Conservation (phyloP, 2,888 invertebrate species). For the Drosophila setosimentum region DNA sequence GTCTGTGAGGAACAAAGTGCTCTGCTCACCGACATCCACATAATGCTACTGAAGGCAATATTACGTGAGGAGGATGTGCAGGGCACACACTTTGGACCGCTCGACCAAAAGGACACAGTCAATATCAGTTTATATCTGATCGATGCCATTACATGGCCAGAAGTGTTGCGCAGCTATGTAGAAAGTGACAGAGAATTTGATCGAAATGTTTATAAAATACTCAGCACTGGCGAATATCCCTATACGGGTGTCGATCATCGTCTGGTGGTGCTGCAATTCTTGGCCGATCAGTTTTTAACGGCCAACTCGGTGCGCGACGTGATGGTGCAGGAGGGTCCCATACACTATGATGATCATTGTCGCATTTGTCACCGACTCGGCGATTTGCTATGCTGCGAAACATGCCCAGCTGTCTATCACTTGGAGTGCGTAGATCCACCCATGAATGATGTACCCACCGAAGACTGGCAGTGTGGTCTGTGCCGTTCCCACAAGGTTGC, state of each 20-base stretch:
- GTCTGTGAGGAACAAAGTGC: conserved; percentile 96
- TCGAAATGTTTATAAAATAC: conserved; percentile 89
- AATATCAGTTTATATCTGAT: conserved; percentile 96
- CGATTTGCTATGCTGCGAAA: conserved; percentile 98
- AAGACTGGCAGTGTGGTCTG: conserved; percentile 98
- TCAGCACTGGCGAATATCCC: conserved; percentile 94
- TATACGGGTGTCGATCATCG: conserved; percentile 92
- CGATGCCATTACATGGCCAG: conserved; percentile 98
- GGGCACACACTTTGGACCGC: conserved; percentile 97
- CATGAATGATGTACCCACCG: conserved; percentile 96
- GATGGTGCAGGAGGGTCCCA: conserved; percentile 96
- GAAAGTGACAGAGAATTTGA: conserved; percentile 95
- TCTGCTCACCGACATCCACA: conserved; percentile 96
- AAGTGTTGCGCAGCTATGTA: conserved; percentile 94
- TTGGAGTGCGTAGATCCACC: conserved; percentile 98
- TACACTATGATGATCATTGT: conserved; percentile 97
- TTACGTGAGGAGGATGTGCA: conserved; percentile 97
- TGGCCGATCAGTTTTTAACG: conserved; percentile 97
- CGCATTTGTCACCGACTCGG: conserved; percentile 96
- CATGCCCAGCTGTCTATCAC: conserved; percentile 99
- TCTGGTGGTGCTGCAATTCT: conserved; percentile 93
- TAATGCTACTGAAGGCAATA: conserved; percentile 95
- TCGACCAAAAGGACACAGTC: conserved; percentile 98
- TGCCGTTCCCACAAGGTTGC: conserved; percentile 96
- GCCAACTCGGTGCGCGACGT: conserved; percentile 97